These are phyloP conservation scores for Acleris holmiana DNA, from an alignment of 2,888 invertebrate genomes.

Conservation along the genomic window DNA sequence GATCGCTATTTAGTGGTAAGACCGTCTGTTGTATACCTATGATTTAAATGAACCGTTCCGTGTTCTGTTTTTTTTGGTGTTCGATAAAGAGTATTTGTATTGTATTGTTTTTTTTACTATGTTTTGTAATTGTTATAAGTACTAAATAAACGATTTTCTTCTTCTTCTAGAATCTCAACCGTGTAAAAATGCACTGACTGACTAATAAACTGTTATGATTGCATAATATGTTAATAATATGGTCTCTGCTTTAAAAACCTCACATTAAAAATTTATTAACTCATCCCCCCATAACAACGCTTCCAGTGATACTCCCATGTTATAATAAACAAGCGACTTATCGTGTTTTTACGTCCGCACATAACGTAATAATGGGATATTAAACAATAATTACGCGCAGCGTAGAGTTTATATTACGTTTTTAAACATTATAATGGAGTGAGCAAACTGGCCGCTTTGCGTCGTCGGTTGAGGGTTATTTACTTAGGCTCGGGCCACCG, in stretches of 20 bases:
- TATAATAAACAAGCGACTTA: conserved; percentile 13
- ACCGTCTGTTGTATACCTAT: too few species aligned
- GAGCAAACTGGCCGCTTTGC: conserved; percentile 9
- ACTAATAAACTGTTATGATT: too few species aligned
- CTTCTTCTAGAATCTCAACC: too few species aligned
- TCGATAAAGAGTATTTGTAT: too few species aligned
- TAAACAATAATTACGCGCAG: conserved; percentile 17
- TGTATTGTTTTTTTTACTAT: too few species aligned
- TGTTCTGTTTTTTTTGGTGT: too few species aligned
- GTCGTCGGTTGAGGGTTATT: conserved; percentile 2
- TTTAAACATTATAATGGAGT: conserved; percentile 24
- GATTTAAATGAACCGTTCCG: too few species aligned
- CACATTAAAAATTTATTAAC: neutral
- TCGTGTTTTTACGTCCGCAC: conserved; percentile 6
- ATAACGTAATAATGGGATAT: conserved; percentile 18
- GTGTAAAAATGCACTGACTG: too few species aligned
- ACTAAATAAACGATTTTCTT: too few species aligned
- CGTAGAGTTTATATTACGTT: conserved; percentile 25
- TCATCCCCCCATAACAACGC: neutral
- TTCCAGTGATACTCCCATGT: neutral
- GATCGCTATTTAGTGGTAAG: too few species aligned
- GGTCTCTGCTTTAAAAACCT: neutral
- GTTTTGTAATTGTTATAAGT: too few species aligned
- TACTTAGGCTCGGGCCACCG: conserved; percentile 1
- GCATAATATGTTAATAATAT: too few species aligned